Evolutionary conservation across 64 coral and sea anemone genomes (phyloP).

Genomic region (Actinia tenebrosa): DNA sequence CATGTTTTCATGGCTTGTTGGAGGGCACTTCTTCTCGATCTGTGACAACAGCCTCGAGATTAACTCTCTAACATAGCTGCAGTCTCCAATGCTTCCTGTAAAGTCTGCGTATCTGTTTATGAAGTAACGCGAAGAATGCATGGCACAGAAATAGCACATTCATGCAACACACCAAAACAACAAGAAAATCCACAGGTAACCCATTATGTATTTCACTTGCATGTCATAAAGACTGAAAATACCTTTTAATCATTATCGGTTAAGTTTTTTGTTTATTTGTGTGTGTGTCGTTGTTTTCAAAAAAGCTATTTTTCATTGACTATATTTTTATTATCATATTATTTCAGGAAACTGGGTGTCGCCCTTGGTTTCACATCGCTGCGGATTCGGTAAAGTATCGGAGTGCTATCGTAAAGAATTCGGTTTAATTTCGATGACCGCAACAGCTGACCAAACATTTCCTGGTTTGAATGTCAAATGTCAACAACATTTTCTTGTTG

Average conservation of each 20-base stretch:
- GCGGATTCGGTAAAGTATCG: no score
- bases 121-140: conserved; percentile 49
- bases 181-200: not conserved
- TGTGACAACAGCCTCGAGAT: conserved; percentile 32
- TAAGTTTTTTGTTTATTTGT: no score
- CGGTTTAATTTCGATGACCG: not conserved
- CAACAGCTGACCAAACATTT: conserved; percentile 50
- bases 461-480: conserved; percentile 46
- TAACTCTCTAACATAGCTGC: conserved; percentile 60
- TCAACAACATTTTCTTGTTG: conserved; percentile 74
- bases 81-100: conserved; percentile 39
- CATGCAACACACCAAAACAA: not conserved
- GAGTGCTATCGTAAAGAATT: not conserved
- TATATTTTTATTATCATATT: no score
- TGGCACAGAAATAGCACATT: not conserved
- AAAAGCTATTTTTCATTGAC: no score
- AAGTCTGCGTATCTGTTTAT: conserved; percentile 67
- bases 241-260: no score
- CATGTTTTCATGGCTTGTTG: conserved; percentile 16
- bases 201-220: not conserved
- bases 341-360: no score
- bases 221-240: no score
- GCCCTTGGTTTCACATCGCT: no score
- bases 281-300: no score
- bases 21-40: conserved; percentile 54